These are phyloP conservation scores for Caenorhabditis latens DNA, from an alignment of 1,140 invertebrate species.

Conservation along the genomic window DNA sequence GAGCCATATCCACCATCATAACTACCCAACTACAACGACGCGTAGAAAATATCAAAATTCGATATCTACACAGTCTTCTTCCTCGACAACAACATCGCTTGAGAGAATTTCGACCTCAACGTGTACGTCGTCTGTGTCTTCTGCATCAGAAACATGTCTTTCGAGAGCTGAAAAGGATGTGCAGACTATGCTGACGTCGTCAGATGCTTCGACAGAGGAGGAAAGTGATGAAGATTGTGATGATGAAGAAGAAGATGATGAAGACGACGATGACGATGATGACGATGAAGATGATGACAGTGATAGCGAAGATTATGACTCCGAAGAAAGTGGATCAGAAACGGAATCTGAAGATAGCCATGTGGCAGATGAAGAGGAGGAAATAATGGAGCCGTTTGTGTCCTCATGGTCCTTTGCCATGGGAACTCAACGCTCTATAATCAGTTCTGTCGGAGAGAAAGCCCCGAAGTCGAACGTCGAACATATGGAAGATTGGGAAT, in stretches of 20 bases:
- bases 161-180: constrained; percentile 19
- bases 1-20: not conserved
- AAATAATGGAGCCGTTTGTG: constrained; percentile 22
- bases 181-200: constrained; percentile 4
- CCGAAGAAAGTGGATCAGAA: not conserved
- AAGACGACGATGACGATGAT: constrained; percentile 1
- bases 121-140: not conserved
- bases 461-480: constrained; percentile 28
- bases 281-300: not conserved
- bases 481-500: constrained; percentile 29
- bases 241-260: not conserved
- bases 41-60: constrained; percentile 20
- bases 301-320: not conserved
- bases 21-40: not conserved
- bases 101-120: constrained; percentile 21
- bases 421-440: constrained; percentile 20
- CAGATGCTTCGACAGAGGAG: not conserved
- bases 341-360: not conserved
- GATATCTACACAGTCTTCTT: constrained; percentile 44
- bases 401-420: constrained; percentile 40
- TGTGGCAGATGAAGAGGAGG: not conserved
- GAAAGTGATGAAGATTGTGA: not conserved
- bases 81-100: constrained; percentile 12
- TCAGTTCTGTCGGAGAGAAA: constrained; percentile 19
- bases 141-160: not conserved